Evolutionary conservation across 1,140 invertebrate genomes (phyloP), one percentile per base, ranked within the genome.

Genomic region (Piezodorus guildinii): DNA sequence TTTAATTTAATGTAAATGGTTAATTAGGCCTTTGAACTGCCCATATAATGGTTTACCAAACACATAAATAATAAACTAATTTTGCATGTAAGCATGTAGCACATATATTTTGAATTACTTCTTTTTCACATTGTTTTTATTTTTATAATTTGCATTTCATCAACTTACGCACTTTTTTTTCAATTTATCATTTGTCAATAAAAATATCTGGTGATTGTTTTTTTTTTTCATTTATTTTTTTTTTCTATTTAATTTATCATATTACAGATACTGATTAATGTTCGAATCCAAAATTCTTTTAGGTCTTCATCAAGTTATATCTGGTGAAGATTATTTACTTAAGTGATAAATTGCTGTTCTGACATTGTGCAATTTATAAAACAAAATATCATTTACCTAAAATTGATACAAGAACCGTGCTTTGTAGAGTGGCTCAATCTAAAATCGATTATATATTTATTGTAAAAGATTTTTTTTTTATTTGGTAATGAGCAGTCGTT

Each of bases 151-250:
- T 23, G 23, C 52, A 21, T 25, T 56, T 56, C 5, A 23, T 27
- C 27, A 56, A 56, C 52, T 16, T 23, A 10, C 15, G 60, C 60
- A 62, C 39, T 46, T 44, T 62, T 62, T n/a, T 62, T 62, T n/a
- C 19, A 10, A 23, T 46, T 17, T n/a, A 45, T 12, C 5, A 27
- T 62, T 46, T 46, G 43, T 62, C 23, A 62, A 44, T 27, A 44
- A 25, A 52, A 52, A n/a, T 23, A 3, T 27, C 14, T 23, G 46
- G 62, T 62, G 25, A 19, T 51, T 19, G 45, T 45, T 66, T 64
- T 64, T 17, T 45, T 66, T 64, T 56, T 64, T 30, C 16, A 23
- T 66, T 64, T 64, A 12, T 56, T 64, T 39, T 49, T 65, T 23
- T 39, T 61, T 46, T 66, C n/a, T 21, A 15, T 27, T 56, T 46